Conservation (phyloP, 64 coral and sea anemone genomes). For the Dendrophyllia cribrosa region DNA sequence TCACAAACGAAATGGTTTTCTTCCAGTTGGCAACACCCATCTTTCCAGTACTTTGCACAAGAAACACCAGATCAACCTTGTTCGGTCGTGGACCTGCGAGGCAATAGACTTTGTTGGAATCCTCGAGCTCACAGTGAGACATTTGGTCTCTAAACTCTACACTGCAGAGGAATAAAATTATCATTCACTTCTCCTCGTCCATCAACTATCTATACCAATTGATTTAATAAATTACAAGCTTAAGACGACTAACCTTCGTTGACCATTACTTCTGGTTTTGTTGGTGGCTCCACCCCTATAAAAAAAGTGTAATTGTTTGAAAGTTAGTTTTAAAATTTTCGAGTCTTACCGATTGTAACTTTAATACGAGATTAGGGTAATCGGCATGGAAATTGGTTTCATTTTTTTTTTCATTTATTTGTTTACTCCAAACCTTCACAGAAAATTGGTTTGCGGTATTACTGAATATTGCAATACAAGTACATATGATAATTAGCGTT, state of each 20-base stretch:
- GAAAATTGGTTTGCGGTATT: no score
- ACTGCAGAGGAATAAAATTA: neutral
- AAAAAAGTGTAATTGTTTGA: neutral
- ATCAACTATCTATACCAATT: neutral
- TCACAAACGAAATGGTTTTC: slow-evolving; percentile 49
- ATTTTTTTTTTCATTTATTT: no score
- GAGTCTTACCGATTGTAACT: no score
- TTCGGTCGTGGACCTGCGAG: slow-evolving; percentile 70
- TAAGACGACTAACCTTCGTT: neutral
- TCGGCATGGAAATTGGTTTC: no score
- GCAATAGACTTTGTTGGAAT: slow-evolving; percentile 48
- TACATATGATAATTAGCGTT: no score
- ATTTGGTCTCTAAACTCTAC: neutral
- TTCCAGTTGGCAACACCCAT: slow-evolving; percentile 56
- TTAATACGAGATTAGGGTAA: no score
- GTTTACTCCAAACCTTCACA: no score
- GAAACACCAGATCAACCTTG: slow-evolving; percentile 70
- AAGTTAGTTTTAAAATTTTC: no score
- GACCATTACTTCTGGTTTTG: neutral
- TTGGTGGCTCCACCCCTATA: neutral
- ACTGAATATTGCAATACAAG: no score
- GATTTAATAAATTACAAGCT: neutral
- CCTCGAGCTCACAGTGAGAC: neutral
- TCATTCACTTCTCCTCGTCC: neutral
- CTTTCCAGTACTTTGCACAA: slow-evolving; percentile 54